Evolutionary conservation across 2,888 invertebrate species (phyloP).

Genomic region (Synanthedon myopaeformis): DNA sequence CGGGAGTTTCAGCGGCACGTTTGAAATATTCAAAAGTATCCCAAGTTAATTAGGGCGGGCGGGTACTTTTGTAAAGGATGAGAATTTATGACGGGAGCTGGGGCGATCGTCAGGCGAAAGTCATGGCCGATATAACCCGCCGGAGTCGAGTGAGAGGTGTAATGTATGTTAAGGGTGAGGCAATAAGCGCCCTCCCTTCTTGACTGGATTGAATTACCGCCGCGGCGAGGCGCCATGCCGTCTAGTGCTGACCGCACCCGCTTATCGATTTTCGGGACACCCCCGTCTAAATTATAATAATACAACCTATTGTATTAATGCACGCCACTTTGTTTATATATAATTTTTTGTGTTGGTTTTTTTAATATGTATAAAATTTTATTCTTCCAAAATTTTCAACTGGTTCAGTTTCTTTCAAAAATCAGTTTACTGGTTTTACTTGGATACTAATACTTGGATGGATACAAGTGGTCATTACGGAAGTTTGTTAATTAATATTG

Average conservation of each 20-base stretch:
- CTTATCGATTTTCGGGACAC: conserved; percentile 31
- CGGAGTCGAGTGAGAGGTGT: conserved; percentile 31
- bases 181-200: conserved; percentile 41
- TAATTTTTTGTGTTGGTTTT: neutral
- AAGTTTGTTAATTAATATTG: no score
- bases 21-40: conserved; percentile 47
- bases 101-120: conserved; percentile 32
- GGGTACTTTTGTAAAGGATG: conserved; percentile 35
- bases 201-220: conserved; percentile 45
- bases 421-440: neutral
- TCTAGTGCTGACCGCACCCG: conserved; percentile 41
- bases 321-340: conserved; percentile 14
- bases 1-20: conserved; percentile 16
- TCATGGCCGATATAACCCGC: conserved; percentile 34
- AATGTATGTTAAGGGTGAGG: conserved; percentile 39
- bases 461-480: no score
- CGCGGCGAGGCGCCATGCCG: conserved; percentile 29
- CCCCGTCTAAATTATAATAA: conserved; percentile 12
- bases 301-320: conserved; percentile 12
- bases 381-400: neutral
- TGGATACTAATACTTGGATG: no score
- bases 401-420: neutral
- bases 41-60: conserved; percentile 47
- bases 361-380: neutral
- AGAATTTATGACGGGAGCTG: conserved; percentile 35